Conservation (phyloP, 1,140 invertebrate genomes). For the Aradophagus sp. region DNA sequence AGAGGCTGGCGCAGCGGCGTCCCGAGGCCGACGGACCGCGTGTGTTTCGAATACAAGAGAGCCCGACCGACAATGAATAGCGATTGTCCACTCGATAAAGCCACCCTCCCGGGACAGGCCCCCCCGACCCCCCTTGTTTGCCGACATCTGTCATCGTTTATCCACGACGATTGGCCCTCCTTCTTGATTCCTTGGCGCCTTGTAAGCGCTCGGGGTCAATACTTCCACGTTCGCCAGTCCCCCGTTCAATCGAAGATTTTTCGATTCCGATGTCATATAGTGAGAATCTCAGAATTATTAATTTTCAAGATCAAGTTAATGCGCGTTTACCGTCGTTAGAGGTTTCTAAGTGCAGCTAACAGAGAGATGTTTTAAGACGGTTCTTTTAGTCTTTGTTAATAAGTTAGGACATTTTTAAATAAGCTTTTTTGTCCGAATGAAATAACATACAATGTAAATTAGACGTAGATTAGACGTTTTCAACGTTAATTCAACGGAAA, state of each 20-base stretch:
- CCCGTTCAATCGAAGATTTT: conserved; percentile 16
- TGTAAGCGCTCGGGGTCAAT: background rate
- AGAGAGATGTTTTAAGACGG: too few relatives aligned
- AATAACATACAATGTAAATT: too few relatives aligned
- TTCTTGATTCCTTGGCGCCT: conserved; percentile 54
- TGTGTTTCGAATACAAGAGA: conserved; percentile 61
- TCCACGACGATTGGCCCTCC: conserved; percentile 47
- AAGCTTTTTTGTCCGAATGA: too few relatives aligned
- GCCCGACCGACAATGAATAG: conserved; percentile 61
- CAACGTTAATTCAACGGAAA: too few relatives aligned
- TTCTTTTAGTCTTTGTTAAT: too few relatives aligned
- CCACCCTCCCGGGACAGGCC: conserved; percentile 63
- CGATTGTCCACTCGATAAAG: conserved; percentile 72
- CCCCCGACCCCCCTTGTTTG: conserved; percentile 71
- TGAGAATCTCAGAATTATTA: too few relatives aligned
- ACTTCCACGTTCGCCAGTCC: conserved; percentile 8
- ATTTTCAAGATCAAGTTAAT: too few relatives aligned
- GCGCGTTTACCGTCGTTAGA: too few relatives aligned
- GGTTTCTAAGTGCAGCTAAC: too few relatives aligned
- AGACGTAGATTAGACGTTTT: too few relatives aligned
- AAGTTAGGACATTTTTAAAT: too few relatives aligned
- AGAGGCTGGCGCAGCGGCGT: conserved; percentile 46
- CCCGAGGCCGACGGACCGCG: conserved; percentile 19
- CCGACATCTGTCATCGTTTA: conserved; percentile 71
- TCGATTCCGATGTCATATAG: too few relatives aligned